Conservation (phyloP, 2,113 vertebrate species). For the Silurus glanis region DNA sequence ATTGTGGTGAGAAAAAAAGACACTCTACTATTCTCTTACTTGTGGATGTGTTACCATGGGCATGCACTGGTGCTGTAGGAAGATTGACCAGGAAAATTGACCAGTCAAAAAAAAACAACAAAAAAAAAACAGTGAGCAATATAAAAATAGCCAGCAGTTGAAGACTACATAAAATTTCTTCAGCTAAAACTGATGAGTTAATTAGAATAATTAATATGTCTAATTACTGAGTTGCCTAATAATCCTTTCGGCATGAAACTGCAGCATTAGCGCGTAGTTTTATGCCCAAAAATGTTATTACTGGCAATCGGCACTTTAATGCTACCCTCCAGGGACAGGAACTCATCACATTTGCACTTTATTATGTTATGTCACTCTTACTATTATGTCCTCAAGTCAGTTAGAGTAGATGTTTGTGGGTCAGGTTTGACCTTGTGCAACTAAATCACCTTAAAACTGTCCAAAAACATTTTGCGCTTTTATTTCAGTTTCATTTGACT, state of each 20-base stretch:
- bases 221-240: constrained; percentile 33
- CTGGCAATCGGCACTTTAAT: constrained; percentile 29
- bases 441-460: background rate
- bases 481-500: background rate
- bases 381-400: background rate
- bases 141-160: constrained; percentile 1
- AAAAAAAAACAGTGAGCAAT: background rate
- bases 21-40: constrained; percentile 30
- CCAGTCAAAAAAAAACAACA: background rate
- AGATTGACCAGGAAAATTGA: background rate
- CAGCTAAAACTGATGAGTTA: constrained; percentile 19
- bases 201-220: constrained; percentile 26
- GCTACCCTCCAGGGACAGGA: constrained; percentile 11
- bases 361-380: background rate
- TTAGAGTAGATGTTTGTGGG: background rate
- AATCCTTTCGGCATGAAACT: constrained; percentile 16
- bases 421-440: background rate
- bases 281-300: constrained; percentile 18
- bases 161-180: constrained; percentile 16
- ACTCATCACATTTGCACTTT: constrained; percentile 22
- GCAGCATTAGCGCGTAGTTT: constrained; percentile 30
- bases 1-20: constrained; percentile 42
- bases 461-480: background rate
- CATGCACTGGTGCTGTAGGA: constrained; percentile 27
- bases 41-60: background rate